phyloP scores from a whole-genome alignment of 2,113 vertebrate species.

The Numida meleagris region DNA sequence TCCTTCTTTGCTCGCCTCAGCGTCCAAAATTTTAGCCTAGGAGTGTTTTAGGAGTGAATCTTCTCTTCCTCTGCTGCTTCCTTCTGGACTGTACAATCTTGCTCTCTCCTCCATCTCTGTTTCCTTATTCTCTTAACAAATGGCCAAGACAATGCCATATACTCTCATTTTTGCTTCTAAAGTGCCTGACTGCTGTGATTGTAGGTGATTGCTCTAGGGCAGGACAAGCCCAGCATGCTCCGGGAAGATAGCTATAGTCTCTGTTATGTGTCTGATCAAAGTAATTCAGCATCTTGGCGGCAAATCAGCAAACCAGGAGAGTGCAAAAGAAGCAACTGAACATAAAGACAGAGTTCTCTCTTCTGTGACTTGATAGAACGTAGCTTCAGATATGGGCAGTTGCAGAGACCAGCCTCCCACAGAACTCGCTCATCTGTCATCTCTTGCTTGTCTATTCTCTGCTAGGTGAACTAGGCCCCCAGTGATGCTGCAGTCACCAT shows the following conservation, averaged over 20 bases:
- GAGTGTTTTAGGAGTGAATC: background rate
- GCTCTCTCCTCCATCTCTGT: background rate
- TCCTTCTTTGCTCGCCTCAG: background rate
- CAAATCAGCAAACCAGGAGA: background rate
- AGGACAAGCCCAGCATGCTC: background rate
- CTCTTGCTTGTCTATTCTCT: background rate
- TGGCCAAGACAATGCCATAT: background rate
- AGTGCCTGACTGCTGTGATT: background rate
- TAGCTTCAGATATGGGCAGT: background rate
- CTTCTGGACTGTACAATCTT: background rate
- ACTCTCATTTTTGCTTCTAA: background rate
- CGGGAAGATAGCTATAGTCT: background rate
- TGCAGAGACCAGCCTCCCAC: background rate
- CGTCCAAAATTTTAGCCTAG: background rate
- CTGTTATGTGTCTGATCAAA: background rate
- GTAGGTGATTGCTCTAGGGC: background rate
- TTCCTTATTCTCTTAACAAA: background rate
- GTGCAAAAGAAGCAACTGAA: background rate
- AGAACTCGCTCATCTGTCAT: background rate
- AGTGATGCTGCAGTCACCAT: background rate
- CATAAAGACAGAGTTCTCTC: background rate
- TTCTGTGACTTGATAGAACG: background rate
- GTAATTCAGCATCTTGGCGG: background rate
- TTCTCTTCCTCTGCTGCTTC: background rate
- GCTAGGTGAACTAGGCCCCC: rapidly evolving